Percentiles rank a stretch among this genome's conserved stretches.
Evolutionary conservation across 2,888 invertebrate species (phyloP).

Genomic region (Lutraria lutraria): DNA sequence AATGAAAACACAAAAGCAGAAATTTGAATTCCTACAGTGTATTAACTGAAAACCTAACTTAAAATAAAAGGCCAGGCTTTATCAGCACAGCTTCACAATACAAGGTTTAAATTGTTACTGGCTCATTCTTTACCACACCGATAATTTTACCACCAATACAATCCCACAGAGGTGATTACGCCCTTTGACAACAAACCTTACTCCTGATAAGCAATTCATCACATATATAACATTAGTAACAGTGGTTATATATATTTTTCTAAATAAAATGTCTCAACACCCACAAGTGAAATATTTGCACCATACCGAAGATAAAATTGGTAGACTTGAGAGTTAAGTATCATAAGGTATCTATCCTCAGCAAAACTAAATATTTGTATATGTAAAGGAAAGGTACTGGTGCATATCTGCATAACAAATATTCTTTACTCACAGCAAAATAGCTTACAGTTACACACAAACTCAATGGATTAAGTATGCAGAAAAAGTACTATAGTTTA

Average conservation of each 20-base stretch:
- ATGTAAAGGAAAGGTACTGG: background rate
- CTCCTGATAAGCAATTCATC: slow-evolving; percentile 13
- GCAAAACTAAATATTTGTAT: background rate
- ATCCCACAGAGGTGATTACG: background rate
- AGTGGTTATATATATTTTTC: background rate
- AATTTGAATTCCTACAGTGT: background rate
- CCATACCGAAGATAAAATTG: background rate
- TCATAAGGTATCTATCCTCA: background rate
- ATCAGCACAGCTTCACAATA: background rate
- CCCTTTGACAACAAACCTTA: background rate
- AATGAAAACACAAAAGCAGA: background rate
- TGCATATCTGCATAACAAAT: background rate
- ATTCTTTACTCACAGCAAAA: background rate
- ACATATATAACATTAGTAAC: background rate
- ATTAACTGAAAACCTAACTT: background rate
- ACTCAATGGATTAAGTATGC: background rate
- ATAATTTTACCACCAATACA: background rate
- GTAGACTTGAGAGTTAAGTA: background rate
- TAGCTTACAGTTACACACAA: background rate
- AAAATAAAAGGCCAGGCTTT: background rate
- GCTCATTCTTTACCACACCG: background rate
- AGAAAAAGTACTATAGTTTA: too few relatives aligned
- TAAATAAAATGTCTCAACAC: background rate
- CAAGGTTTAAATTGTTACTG: slow-evolving; percentile 15
- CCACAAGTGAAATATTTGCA: background rate